Percentiles rank a stretch among this genome's conserved stretches.
phyloP scores from a whole-genome alignment of 2,888 invertebrate genomes.

The Eupithecia subfuscata region DNA sequence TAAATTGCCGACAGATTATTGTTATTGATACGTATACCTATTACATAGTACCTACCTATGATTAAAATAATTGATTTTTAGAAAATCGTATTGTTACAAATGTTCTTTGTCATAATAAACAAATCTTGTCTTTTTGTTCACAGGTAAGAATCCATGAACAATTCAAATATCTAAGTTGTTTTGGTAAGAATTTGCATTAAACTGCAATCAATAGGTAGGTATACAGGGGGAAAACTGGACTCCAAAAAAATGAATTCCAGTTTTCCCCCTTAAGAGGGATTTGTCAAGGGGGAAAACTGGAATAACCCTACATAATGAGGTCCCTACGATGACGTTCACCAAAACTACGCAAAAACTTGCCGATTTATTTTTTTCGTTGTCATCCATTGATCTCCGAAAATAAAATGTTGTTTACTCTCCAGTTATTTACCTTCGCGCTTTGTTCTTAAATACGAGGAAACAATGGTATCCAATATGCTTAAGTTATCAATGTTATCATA shows the following conservation, averaged over 20 bases:
- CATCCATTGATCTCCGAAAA: conserved; percentile 1
- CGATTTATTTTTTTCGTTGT: not conserved
- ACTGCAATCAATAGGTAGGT: not conserved
- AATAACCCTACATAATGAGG: too few species aligned
- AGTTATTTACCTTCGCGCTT: not conserved
- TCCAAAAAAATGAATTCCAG: too few species aligned
- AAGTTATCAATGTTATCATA: not conserved
- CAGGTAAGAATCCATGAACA: conserved; percentile 35
- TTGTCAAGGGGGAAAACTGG: too few species aligned
- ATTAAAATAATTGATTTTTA: not conserved
- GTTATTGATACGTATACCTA: not conserved
- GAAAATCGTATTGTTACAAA: not conserved
- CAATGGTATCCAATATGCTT: not conserved
- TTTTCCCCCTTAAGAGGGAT: too few species aligned
- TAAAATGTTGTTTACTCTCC: not conserved
- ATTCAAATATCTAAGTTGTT: not conserved
- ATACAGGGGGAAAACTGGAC: too few species aligned
- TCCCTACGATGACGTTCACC: too few species aligned
- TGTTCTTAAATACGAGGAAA: not conserved
- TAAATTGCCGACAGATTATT: conserved; percentile 1
- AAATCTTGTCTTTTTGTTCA: conserved; percentile 24
- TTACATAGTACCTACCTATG: not conserved
- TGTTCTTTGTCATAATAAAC: conserved; percentile 15
- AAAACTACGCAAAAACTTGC: not conserved
- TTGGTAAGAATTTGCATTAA: not conserved